Evolutionary conservation across 2,797 vertebrate genomes (phyloP).

Genomic region (Gymnopithys bicolor): DNA sequence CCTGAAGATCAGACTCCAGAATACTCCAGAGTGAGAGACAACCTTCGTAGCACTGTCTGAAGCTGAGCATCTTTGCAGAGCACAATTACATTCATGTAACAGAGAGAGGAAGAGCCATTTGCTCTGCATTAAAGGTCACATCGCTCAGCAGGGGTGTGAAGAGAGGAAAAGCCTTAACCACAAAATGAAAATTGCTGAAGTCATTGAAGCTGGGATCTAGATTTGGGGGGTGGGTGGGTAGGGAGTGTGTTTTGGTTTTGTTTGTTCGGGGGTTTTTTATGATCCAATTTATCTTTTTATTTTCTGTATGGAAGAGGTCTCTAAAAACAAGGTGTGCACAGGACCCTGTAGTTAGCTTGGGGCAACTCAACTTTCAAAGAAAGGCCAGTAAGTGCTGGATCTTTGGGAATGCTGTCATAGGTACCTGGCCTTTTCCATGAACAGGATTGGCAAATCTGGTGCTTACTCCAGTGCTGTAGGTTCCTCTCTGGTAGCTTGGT

Average conservation of each 20-base stretch:
- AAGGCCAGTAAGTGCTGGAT: background rate
- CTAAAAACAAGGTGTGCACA: background rate
- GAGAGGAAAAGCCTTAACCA: background rate
- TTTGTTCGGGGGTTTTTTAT: too few relatives aligned
- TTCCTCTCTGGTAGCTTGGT: background rate
- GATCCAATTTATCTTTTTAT: background rate
- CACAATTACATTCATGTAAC: background rate
- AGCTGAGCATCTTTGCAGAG: background rate
- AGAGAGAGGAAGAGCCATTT: background rate
- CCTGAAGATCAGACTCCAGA: background rate
- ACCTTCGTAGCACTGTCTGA: background rate
- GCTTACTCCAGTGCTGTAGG: background rate
- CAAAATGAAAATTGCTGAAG: background rate
- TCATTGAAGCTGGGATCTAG: background rate
- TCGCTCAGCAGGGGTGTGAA: background rate
- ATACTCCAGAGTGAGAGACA: background rate
- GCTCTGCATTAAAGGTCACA: accelerated
- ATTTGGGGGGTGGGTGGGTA: background rate
- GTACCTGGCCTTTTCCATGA: background rate
- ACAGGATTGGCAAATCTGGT: background rate
- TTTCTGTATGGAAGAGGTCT: background rate
- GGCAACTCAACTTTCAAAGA: background rate
- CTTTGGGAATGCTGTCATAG: background rate
- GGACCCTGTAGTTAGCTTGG: background rate
- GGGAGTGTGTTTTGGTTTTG: too few relatives aligned